phyloP scores from a whole-genome alignment of 2,888 invertebrate genomes.

The Drosophila quinaria region DNA sequence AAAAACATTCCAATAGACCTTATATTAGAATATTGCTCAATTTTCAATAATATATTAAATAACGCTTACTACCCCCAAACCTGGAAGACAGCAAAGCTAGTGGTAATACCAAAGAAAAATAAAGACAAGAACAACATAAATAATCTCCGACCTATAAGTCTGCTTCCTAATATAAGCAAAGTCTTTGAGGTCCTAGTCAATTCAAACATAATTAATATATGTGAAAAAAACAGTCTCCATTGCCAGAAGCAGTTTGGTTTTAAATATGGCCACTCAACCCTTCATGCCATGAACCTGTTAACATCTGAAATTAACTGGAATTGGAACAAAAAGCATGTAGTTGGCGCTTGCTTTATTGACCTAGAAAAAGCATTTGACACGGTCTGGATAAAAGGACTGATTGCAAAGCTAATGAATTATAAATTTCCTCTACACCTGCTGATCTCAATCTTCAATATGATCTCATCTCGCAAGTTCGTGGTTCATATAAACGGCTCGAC shows the following conservation, averaged over 20 bases:
- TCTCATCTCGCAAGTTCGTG: conserved; percentile 23
- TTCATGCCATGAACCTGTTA: background rate
- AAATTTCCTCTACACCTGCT: background rate
- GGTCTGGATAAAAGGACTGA: background rate
- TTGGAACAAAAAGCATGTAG: background rate
- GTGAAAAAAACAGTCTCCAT: conserved; percentile 1
- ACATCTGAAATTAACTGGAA: background rate
- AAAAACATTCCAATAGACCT: too few relatives aligned
- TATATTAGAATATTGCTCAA: too few relatives aligned
- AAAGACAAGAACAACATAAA: conserved; percentile 10
- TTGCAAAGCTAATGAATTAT: background rate
- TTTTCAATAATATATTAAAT: background rate
- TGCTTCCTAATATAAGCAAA: conserved; percentile 1
- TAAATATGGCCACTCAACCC: background rate
- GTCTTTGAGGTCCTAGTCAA: background rate
- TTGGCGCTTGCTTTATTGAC: background rate
- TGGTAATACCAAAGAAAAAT: background rate
- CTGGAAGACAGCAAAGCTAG: conserved; percentile 2
- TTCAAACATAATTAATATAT: background rate
- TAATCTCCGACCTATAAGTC: conserved; percentile 15
- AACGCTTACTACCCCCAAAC: conserved; percentile 2
- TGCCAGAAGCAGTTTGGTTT: background rate
- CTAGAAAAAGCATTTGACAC: background rate
- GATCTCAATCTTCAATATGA: conserved; percentile 10
- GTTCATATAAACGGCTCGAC: conserved; percentile 8